phyloP scores from a whole-genome alignment of 2,113 vertebrate species.

The Syngnathus scovelli region DNA sequence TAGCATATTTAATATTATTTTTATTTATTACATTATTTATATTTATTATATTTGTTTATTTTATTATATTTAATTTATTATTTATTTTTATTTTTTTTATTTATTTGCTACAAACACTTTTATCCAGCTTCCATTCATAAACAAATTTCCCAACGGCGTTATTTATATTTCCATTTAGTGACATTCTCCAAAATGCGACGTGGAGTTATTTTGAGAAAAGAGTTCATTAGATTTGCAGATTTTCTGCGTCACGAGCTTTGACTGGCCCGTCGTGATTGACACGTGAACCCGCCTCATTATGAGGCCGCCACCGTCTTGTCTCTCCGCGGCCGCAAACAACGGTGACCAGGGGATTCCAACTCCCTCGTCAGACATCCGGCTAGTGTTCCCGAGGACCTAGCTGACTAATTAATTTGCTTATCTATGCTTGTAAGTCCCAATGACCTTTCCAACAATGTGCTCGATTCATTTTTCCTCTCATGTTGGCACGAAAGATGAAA shows the following conservation, averaged over 20 bases:
- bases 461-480: slow-evolving; percentile 39
- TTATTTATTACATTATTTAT: background rate
- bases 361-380: slow-evolving; percentile 33
- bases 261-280: slow-evolving; percentile 62
- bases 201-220: slow-evolving; percentile 58
- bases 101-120: slow-evolving; percentile 11
- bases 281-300: slow-evolving; percentile 48
- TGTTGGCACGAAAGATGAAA: slow-evolving; percentile 48
- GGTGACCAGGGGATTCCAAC: slow-evolving; percentile 53
- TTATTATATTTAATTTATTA: too few relatives aligned
- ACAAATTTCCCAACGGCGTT: slow-evolving; percentile 37
- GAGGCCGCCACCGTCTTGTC: slow-evolving; percentile 20
- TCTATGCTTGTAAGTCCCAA: slow-evolving; percentile 66
- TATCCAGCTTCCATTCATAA: slow-evolving; percentile 37
- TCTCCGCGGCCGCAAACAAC: slow-evolving; percentile 28
- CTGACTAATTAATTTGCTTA: slow-evolving; percentile 68
- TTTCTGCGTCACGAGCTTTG: slow-evolving; percentile 34
- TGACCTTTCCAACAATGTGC: slow-evolving; percentile 72
- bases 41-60: too few relatives aligned
- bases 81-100: background rate
- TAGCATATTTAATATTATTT: background rate
- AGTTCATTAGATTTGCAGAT: slow-evolving; percentile 62
- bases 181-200: slow-evolving; percentile 54
- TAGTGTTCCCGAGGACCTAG: slow-evolving; percentile 32
- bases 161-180: slow-evolving; percentile 45